Evolutionary conservation across 2,797 vertebrate species (phyloP).

Genomic region (Lepus townsendii): DNA sequence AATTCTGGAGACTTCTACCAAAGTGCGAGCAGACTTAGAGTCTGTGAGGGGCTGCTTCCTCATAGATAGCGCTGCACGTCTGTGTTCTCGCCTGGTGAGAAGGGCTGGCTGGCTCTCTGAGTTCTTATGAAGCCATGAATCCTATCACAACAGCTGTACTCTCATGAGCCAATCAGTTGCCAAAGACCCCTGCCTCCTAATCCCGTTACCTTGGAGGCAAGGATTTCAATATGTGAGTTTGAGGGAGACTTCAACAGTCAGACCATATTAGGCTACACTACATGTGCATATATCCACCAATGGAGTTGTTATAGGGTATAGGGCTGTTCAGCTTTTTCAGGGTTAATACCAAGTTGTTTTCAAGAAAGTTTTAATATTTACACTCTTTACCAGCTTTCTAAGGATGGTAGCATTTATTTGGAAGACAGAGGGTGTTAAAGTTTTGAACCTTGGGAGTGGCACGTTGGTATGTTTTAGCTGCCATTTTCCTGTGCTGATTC

Average conservation of each 20-base stretch:
- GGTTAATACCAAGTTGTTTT: background rate
- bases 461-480: background rate
- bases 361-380: background rate
- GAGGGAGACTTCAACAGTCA: background rate
- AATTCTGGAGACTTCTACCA: background rate
- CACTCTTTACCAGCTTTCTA: background rate
- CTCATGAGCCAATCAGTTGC: background rate
- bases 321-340: background rate
- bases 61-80: background rate
- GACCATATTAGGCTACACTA: background rate
- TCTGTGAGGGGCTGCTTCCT: background rate
- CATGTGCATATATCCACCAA: accelerated
- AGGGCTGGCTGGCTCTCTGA: background rate
- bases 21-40: background rate
- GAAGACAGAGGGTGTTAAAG: background rate
- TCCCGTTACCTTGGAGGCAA: background rate
- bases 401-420: slow-evolving; percentile 10
- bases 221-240: background rate
- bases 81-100: background rate
- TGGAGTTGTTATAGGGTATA: background rate
- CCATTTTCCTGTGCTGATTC: slow-evolving; percentile 2
- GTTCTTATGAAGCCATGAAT: background rate
- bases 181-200: background rate
- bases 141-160: background rate
- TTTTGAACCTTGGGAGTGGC: background rate